phyloP scores from a whole-genome alignment of 2,797 vertebrate genomes.

The Avahi laniger region DNA sequence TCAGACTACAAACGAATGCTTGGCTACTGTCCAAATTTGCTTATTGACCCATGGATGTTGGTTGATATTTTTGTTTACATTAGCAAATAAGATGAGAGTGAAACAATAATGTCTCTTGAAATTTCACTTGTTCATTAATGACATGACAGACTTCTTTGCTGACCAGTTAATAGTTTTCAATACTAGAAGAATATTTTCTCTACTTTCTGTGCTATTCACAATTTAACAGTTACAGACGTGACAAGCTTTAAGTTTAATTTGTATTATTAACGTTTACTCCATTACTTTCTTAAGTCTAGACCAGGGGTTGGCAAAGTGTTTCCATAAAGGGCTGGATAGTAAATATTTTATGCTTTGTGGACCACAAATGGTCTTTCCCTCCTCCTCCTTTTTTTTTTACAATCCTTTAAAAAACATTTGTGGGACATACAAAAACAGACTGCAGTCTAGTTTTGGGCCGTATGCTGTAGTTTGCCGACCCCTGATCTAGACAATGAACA shows the following conservation, averaged over 20 bases:
- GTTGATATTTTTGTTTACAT: not conserved
- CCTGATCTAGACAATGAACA: not conserved
- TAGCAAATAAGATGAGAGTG: not conserved
- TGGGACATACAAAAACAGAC: not conserved
- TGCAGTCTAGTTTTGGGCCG: not conserved
- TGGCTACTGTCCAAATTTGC: not conserved
- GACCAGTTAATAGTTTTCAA: not conserved
- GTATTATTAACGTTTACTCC: not conserved
- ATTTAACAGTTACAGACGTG: not conserved
- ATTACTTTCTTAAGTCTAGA: constrained; percentile 31
- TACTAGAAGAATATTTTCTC: not conserved
- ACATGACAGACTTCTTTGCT: not conserved
- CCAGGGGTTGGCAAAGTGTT: not conserved
- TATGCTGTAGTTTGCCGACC: not conserved
- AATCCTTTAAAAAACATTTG: not conserved
- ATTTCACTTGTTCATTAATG: not conserved
- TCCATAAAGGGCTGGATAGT: not conserved
- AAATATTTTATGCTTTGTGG: constrained; percentile 2
- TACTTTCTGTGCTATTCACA: not conserved
- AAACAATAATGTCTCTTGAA: not conserved
- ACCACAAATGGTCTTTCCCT: not conserved
- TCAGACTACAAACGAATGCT: not conserved
- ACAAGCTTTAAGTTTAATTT: constrained; percentile 27
- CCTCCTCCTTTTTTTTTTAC: not conserved
- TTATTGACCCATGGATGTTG: not conserved